These are phyloP conservation scores for Enteromius viviparus DNA, from an alignment of 2,797 vertebrate genomes.

Conservation along the genomic window DNA sequence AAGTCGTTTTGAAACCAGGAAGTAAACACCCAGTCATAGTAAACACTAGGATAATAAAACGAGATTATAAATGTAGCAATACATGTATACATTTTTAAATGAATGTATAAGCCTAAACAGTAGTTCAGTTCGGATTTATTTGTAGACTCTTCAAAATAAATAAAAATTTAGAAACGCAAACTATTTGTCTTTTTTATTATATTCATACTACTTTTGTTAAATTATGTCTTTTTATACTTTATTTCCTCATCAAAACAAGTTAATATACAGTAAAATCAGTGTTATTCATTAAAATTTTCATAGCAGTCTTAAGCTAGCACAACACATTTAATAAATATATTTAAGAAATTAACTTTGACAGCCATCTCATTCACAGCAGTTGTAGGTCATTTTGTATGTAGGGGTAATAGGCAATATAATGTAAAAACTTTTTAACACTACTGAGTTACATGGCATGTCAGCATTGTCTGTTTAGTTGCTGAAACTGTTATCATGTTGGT, in stretches of 20 bases:
- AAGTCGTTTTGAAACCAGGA: constrained; percentile 11
- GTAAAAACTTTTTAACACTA: background rate
- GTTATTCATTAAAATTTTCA: background rate
- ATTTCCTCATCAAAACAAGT: background rate
- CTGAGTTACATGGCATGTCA: background rate
- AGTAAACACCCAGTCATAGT: constrained; percentile 1
- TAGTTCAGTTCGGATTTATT: background rate
- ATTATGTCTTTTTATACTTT: too few relatives aligned
- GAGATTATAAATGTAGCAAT: background rate
- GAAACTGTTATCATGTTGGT: constrained; percentile 25
- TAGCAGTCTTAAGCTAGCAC: background rate
- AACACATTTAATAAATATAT: background rate
- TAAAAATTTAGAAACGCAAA: background rate
- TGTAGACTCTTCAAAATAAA: background rate
- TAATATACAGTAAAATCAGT: background rate
- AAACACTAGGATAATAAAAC: background rate
- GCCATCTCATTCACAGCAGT: background rate
- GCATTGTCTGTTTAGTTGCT: constrained; percentile 9
- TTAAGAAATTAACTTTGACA: background rate
- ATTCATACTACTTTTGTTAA: background rate
- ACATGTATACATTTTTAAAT: too few relatives aligned
- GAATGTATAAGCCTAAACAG: background rate
- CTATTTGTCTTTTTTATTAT: background rate
- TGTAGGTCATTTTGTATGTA: background rate
- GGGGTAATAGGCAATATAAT: background rate